Evolutionary conservation across 2,797 vertebrate genomes (phyloP).

Genomic region (Dryobates pubescens): DNA sequence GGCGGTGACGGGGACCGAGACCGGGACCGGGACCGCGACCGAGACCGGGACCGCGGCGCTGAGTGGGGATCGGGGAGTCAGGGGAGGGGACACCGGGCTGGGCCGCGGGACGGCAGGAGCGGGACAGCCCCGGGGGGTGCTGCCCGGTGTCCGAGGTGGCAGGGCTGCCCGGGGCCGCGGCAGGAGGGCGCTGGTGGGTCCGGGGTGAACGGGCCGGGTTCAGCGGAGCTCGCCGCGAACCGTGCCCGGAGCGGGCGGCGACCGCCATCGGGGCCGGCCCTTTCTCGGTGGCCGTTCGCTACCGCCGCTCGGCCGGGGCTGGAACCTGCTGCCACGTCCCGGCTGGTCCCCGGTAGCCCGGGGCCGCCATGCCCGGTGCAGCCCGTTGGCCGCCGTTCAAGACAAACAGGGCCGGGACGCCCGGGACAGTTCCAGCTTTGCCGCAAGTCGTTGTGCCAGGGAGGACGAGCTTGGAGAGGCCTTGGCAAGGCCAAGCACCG

Average conservation of each 20-base stretch:
- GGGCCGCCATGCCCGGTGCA: neutral
- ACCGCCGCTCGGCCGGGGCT: neutral
- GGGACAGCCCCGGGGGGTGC: too few species aligned
- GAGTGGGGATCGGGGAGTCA: too few species aligned
- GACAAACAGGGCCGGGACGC: constrained; percentile 52
- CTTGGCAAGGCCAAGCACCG: neutral
- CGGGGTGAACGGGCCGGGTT: neutral
- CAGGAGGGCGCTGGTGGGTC: neutral
- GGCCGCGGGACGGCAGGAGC: neutral
- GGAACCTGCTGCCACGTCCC: constrained; percentile 11
- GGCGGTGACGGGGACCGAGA: neutral
- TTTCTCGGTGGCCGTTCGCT: neutral
- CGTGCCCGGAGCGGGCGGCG: neutral
- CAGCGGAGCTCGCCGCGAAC: neutral
- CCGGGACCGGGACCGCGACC: neutral
- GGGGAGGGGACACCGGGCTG: neutral
- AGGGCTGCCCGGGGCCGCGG: neutral
- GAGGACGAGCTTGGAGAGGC: neutral
- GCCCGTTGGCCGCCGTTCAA: constrained; percentile 57
- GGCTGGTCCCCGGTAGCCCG: neutral
- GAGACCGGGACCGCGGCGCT: neutral
- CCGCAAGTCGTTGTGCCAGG: constrained; percentile 29
- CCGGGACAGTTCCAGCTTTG: constrained; percentile 18
- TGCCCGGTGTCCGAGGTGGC: neutral
- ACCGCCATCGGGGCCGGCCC: neutral